A percentile compares a stretch with the other conserved stretches of the same genome.
These are phyloP conservation scores for Trypoxylon attenuatum DNA, from an alignment of 2,888 invertebrate species.

Conservation along the genomic window DNA sequence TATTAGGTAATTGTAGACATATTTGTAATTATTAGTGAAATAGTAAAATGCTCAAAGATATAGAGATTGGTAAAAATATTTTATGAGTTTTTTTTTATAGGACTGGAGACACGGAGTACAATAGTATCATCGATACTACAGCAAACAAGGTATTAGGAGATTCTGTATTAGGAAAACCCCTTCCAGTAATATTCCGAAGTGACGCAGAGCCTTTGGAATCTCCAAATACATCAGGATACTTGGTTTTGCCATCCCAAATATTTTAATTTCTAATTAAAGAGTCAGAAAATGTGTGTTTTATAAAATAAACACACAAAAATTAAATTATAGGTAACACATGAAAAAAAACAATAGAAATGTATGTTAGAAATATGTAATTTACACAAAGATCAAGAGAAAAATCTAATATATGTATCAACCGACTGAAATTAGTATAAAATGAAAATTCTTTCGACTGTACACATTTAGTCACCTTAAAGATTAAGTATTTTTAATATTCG, in stretches of 20 bases:
- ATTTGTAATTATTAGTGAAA: background rate
- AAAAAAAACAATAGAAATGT: background rate
- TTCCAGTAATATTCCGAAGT: slow-evolving; percentile 37
- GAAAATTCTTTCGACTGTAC: slow-evolving; percentile 26
- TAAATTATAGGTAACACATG: background rate
- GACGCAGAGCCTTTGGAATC: slow-evolving; percentile 8
- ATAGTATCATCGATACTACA: slow-evolving; percentile 48
- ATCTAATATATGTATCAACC: slow-evolving; percentile 25
- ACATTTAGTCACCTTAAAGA: slow-evolving; percentile 24
- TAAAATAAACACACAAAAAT: background rate
- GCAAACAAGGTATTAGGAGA: slow-evolving; percentile 49
- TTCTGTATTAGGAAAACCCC: slow-evolving; percentile 38
- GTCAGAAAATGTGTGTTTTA: background rate
- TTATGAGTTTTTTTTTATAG: too few species aligned
- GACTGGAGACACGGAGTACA: slow-evolving; percentile 62
- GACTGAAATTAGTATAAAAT: slow-evolving; percentile 48
- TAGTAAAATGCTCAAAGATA: background rate
- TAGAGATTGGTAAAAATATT: background rate
- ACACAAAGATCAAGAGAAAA: slow-evolving; percentile 9
- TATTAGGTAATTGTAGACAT: slow-evolving; percentile 45
- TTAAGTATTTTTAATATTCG: slow-evolving; percentile 22
- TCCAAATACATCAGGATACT: slow-evolving; percentile 10
- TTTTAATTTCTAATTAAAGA: slow-evolving; percentile 4
- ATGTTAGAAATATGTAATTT: background rate
- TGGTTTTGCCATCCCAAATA: slow-evolving; percentile 32